Evolutionary conservation across 2,113 vertebrate species (phyloP), one percentile per base, ranked within the genome.

Genomic region (Macquaria australasica): DNA sequence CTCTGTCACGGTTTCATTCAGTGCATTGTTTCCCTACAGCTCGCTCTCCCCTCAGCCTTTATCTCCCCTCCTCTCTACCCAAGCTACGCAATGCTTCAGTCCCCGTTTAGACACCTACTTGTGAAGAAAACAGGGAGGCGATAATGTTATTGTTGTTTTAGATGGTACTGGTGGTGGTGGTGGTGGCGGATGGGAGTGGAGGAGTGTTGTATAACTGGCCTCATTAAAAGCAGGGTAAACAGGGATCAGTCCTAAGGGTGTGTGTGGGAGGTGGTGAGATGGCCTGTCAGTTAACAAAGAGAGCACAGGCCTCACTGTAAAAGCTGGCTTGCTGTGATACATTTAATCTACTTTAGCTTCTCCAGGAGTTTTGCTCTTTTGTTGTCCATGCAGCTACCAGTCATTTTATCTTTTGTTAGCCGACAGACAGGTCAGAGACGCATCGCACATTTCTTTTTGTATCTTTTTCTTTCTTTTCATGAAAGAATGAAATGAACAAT

Each of bases 181-280:
- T 48, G 69, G 39, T 73, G 67, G 20, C 34, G 15, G 77, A 56
- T 87, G 60, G 39, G 69, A 58, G 81, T 81, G 56, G 74, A 72
- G 73, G 55, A 74, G 80, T 43, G 85, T 93, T 93, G 92, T 89
- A 72, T 91, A 94, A 93, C 85, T 92, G 92, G 83, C 91, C 88
- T 88, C 43, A 77, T 92, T 92, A 75, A 28, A 84, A 55, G 64
- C 78, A 39, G 67, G 73, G 74, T 87, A 89, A 83, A 87, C 77
- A 85, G 83, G 85, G 63, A 79, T 83, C 83, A 64, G 84, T 85
- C 83, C 81, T 85, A 3, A 79, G 91, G 75, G 81, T 34, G 77
- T 34, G 72, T 1, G 88, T 88, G 48, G 74, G 84, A 82, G 77
- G 67, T 31, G 28, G 31, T 56, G 80, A 83, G 62, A 73, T 66